Conservation (phyloP, 2,797 vertebrate genomes). For the Smutsia gigantea region DNA sequence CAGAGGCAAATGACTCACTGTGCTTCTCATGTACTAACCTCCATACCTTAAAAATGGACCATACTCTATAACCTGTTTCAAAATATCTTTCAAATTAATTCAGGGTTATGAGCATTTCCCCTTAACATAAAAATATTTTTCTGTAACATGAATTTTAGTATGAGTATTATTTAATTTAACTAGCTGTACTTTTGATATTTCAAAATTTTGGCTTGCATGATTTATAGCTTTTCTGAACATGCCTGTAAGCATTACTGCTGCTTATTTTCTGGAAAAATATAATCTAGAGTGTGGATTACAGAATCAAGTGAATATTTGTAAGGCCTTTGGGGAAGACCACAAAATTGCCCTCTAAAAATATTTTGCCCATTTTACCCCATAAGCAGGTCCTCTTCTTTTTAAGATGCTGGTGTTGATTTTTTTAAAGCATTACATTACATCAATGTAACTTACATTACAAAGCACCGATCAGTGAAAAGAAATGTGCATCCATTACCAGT, state of each 20-base stretch:
- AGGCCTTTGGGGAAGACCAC: neutral
- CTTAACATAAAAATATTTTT: neutral
- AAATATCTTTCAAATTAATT: neutral
- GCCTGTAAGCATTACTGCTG: neutral
- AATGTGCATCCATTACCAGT: accelerated
- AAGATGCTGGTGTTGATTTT: neutral
- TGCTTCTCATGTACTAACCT: neutral
- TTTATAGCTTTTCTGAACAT: neutral
- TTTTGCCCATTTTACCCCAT: neutral
- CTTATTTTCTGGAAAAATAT: neutral
- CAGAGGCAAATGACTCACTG: neutral
- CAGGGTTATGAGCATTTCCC: neutral
- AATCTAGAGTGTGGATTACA: neutral
- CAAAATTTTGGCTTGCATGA: neutral
- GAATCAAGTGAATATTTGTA: neutral
- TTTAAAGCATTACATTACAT: neutral
- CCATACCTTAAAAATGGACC: neutral
- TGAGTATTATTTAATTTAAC: neutral
- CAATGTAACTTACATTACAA: neutral
- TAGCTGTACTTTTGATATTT: neutral
- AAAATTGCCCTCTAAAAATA: neutral
- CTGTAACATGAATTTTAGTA: neutral
- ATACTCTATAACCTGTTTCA: neutral
- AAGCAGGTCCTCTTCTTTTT: neutral
- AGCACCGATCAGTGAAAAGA: neutral